These are phyloP conservation scores for Acromyrmex charruanus DNA, from an alignment of 1,140 invertebrate species.

Conservation along the genomic window DNA sequence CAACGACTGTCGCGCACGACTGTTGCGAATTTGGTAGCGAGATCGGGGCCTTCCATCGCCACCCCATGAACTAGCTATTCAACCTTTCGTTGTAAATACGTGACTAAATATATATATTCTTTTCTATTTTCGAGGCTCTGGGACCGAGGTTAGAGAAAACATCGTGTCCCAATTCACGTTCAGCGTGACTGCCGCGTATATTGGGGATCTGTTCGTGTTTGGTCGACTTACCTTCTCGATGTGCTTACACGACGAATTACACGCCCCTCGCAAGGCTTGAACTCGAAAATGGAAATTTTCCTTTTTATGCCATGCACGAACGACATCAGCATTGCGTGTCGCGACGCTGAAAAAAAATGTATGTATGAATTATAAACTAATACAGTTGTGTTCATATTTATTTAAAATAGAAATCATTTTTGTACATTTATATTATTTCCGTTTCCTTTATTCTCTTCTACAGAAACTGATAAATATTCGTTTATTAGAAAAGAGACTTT, in stretches of 20 bases:
- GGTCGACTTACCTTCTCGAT: constrained; percentile 50
- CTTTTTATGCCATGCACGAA: constrained; percentile 15
- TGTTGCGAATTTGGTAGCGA: constrained; percentile 60
- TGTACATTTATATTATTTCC: background rate
- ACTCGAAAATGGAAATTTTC: background rate
- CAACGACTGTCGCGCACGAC: constrained; percentile 43
- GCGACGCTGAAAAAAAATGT: constrained; percentile 2
- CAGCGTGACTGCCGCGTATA: constrained; percentile 51
- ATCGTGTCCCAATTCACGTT: constrained; percentile 66
- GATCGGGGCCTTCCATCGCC: background rate
- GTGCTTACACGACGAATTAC: constrained; percentile 58
- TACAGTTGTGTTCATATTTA: background rate
- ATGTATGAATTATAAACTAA: background rate
- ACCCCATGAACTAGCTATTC: constrained; percentile 21
- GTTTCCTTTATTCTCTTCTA: background rate
- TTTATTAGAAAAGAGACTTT: background rate
- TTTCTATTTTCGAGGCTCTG: constrained; percentile 28
- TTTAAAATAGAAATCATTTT: background rate
- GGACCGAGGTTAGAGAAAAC: constrained; percentile 28
- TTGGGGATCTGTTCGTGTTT: constrained; percentile 64
- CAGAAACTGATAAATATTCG: background rate
- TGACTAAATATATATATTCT: constrained; percentile 68
- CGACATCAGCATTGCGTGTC: constrained; percentile 15
- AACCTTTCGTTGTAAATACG: constrained; percentile 45
- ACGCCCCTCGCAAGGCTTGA: constrained; percentile 11